A percentile compares a stretch with the other conserved stretches of the same genome.
Conservation (phyloP, 2,113 vertebrate genomes). For the Sylvia atricapilla region DNA sequence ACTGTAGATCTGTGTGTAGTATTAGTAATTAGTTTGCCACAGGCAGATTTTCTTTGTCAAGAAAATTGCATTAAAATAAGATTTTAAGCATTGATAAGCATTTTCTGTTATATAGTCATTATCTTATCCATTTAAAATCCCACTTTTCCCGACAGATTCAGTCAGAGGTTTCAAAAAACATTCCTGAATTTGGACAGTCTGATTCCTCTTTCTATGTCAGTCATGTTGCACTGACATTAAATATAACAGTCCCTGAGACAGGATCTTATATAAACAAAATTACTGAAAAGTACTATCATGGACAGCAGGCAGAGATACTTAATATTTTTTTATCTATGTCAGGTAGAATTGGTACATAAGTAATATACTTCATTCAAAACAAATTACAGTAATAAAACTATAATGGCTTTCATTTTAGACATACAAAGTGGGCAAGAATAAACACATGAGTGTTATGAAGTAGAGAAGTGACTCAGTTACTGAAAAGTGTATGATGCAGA, state of each 20-base stretch:
- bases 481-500: background rate
- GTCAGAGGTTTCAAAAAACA: background rate
- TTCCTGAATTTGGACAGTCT: background rate
- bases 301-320: background rate
- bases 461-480: background rate
- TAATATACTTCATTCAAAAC: background rate
- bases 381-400: background rate
- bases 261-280: background rate
- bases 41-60: background rate
- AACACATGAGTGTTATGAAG: background rate
- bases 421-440: background rate
- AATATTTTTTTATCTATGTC: background rate
- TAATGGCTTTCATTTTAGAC: background rate
- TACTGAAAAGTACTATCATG: background rate
- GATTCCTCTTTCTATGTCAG: background rate
- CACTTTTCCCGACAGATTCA: background rate
- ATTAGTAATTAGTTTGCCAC: background rate
- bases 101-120: background rate
- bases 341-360: background rate
- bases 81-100: background rate
- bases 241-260: background rate
- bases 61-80: background rate
- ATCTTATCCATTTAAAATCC: background rate
- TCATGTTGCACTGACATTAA: background rate
- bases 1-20: background rate